Evolutionary conservation across 2,797 vertebrate species (phyloP).

Genomic region (Protonibea diacanthus): DNA sequence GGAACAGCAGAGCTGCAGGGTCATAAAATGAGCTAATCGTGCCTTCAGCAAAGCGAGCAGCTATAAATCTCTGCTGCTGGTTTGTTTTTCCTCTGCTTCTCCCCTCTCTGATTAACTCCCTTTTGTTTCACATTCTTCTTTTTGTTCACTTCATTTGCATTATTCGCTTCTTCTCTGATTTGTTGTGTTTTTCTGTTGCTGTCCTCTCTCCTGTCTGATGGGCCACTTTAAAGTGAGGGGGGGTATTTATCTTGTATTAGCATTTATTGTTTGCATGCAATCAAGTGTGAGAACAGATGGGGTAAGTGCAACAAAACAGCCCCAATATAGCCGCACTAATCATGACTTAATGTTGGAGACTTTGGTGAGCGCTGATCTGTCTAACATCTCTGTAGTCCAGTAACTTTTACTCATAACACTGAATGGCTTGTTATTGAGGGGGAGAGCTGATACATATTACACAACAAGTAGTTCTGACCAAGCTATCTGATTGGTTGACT

Average conservation of each 20-base stretch:
- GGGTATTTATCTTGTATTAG: background rate
- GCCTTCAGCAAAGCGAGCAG: slow-evolving; percentile 23
- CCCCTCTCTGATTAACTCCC: background rate
- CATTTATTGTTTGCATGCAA: background rate
- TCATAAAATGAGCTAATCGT: slow-evolving; percentile 47
- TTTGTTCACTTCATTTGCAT: background rate
- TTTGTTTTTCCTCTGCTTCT: background rate
- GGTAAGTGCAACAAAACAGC: background rate
- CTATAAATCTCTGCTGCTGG: slow-evolving; percentile 29
- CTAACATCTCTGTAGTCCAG: background rate
- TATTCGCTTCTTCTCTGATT: slow-evolving; percentile 14
- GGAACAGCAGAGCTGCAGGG: slow-evolving; percentile 29
- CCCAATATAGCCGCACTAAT: too few relatives aligned
- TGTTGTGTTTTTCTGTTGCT: background rate
- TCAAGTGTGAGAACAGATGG: background rate
- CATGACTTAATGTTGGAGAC: background rate
- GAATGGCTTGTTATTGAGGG: too few relatives aligned
- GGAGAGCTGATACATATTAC: too few relatives aligned
- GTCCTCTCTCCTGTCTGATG: background rate
- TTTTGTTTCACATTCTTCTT: background rate
- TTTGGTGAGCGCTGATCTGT: background rate
- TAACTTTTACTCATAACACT: too few relatives aligned
- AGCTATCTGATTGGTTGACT: too few relatives aligned
- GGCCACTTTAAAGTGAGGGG: background rate
- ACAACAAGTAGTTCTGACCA: too few relatives aligned